These are phyloP conservation scores for Brachyopa scutellaris DNA, from an alignment of 2,888 invertebrate species.

Conservation along the genomic window DNA sequence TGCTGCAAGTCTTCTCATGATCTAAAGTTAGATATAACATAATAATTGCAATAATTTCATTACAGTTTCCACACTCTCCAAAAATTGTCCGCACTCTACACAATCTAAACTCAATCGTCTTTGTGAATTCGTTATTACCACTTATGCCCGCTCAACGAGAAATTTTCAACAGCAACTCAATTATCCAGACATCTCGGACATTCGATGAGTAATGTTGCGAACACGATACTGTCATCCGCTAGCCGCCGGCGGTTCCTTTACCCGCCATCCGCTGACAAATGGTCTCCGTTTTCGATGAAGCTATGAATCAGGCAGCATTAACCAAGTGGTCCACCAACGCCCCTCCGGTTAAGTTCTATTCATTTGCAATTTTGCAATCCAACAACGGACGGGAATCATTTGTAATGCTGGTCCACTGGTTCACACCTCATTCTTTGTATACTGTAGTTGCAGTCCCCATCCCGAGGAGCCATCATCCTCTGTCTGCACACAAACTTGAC, in stretches of 20 bases:
- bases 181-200: not conserved
- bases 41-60: too few species aligned
- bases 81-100: too few species aligned
- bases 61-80: too few species aligned
- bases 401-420: conserved; percentile 35
- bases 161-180: conserved; percentile 32
- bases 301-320: conserved; percentile 28
- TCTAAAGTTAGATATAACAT: too few species aligned
- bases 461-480: conserved; percentile 11
- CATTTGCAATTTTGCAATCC: conserved; percentile 39
- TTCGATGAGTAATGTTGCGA: too few species aligned
- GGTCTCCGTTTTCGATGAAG: not conserved
- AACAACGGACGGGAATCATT: conserved; percentile 32
- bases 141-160: too few species aligned
- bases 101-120: too few species aligned
- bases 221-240: too few species aligned
- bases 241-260: not conserved
- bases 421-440: conserved; percentile 22
- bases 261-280: conserved; percentile 16
- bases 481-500: conserved; percentile 9
- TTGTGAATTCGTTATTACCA: too few species aligned
- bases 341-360: conserved; percentile 47
- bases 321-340: conserved; percentile 41
- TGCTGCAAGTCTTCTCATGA: too few species aligned
- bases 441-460: conserved; percentile 22